These are phyloP conservation scores for Octomys mimax DNA, from an alignment of 2,797 vertebrate genomes.

Conservation along the genomic window DNA sequence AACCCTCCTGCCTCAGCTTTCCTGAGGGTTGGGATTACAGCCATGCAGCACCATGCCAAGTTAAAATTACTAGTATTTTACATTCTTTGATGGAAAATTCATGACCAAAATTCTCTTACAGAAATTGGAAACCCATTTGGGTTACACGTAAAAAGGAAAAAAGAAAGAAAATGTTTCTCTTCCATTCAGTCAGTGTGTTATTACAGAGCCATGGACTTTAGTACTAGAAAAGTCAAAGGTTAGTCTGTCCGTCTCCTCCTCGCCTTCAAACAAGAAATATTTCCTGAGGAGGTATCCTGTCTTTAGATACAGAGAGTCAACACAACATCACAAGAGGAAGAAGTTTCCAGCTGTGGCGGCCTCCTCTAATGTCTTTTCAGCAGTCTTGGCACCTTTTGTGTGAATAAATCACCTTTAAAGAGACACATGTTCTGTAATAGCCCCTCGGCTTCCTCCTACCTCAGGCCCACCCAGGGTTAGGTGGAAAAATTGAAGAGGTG, in stretches of 20 bases:
- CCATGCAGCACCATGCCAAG: neutral
- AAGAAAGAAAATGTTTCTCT: neutral
- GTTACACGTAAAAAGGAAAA: neutral
- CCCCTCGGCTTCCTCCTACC: neutral
- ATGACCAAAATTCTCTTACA: neutral
- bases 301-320: neutral
- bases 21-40: neutral
- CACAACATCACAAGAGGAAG: neutral
- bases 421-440: neutral
- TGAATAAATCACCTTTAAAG: neutral
- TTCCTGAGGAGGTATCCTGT: neutral
- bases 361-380: neutral
- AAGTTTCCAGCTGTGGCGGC: neutral
- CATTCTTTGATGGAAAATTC: neutral
- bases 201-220: neutral
- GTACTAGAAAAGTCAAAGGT: neutral
- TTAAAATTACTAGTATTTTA: neutral
- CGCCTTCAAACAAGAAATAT: constrained; percentile 6
- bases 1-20: neutral
- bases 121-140: neutral
- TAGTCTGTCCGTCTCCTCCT: neutral
- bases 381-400: neutral
- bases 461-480: neutral
- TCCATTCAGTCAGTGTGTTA: neutral
- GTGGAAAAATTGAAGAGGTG: neutral